Conservation (phyloP, 2,888 invertebrate genomes). For the Eupithecia centaureata region DNA sequence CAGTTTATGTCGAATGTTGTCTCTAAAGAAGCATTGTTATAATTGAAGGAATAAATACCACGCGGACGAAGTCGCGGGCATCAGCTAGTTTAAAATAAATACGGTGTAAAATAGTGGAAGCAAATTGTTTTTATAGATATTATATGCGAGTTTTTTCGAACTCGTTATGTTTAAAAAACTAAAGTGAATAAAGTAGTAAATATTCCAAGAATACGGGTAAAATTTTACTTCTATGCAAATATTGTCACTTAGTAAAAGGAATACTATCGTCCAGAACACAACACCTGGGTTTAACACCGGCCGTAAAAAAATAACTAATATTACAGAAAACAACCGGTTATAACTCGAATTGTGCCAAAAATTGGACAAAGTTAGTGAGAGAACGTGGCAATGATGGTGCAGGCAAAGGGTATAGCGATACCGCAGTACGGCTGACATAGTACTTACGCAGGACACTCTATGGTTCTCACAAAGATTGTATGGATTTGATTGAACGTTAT, state of each 20-base stretch:
- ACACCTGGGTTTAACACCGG: neutral
- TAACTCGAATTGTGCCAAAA: constrained; percentile 40
- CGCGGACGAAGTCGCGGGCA: no score
- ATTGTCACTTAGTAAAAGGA: neutral
- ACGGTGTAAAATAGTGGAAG: no score
- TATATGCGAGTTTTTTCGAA: no score
- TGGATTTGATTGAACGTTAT: neutral
- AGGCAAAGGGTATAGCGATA: neutral
- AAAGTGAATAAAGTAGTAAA: no score
- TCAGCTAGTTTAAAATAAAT: no score
- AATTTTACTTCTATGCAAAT: neutral
- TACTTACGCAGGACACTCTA: neutral
- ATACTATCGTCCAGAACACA: neutral
- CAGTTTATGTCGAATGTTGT: no score
- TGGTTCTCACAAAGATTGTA: neutral
- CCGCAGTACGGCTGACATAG: constrained; percentile 7
- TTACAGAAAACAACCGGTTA: constrained; percentile 17
- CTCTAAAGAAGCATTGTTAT: no score
- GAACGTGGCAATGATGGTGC: constrained; percentile 27
- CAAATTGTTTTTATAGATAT: no score
- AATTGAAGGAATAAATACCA: no score
- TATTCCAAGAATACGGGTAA: neutral
- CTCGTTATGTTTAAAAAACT: no score
- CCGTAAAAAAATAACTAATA: constrained; percentile 10
- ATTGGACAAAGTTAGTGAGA: constrained; percentile 31